These are phyloP conservation scores for Thomomys bottae DNA, from an alignment of 2,113 vertebrate species.

Conservation along the genomic window DNA sequence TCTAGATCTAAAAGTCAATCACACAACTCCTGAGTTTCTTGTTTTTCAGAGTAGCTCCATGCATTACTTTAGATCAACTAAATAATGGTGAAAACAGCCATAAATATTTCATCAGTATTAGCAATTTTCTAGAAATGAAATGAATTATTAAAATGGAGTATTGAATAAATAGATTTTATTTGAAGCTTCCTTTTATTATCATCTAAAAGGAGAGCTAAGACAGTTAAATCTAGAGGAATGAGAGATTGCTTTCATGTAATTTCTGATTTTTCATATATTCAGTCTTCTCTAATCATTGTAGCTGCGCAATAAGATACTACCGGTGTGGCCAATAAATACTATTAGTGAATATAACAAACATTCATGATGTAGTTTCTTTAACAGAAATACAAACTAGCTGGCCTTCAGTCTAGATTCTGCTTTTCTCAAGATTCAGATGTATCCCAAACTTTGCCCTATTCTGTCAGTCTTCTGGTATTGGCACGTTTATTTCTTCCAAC, in stretches of 20 bases:
- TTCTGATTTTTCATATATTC: background rate
- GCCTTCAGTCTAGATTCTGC: background rate
- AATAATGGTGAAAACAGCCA: conserved; percentile 37
- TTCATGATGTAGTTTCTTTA: background rate
- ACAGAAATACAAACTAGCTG: background rate
- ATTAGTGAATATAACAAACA: background rate
- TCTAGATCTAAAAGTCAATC: conserved; percentile 88
- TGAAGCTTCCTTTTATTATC: conserved; percentile 17
- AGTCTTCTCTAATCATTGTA: background rate
- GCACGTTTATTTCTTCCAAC: background rate
- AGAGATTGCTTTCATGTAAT: conserved; percentile 2
- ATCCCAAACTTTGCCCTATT: rapidly evolving
- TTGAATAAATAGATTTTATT: conserved; percentile 18
- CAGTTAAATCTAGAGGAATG: background rate
- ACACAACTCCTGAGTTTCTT: conserved; percentile 24
- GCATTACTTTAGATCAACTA: conserved; percentile 55
- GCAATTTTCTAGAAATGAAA: conserved; percentile 39
- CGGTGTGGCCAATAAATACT: background rate
- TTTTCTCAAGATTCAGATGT: background rate
- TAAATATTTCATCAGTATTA: conserved; percentile 30
- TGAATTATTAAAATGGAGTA: background rate
- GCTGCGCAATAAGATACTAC: background rate
- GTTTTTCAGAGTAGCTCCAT: conserved; percentile 27
- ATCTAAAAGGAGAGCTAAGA: background rate
- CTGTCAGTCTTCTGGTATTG: background rate